Base-by-base conservation (phyloP, 1,140 invertebrate species). In the Trichonephila inaurata region DNA sequence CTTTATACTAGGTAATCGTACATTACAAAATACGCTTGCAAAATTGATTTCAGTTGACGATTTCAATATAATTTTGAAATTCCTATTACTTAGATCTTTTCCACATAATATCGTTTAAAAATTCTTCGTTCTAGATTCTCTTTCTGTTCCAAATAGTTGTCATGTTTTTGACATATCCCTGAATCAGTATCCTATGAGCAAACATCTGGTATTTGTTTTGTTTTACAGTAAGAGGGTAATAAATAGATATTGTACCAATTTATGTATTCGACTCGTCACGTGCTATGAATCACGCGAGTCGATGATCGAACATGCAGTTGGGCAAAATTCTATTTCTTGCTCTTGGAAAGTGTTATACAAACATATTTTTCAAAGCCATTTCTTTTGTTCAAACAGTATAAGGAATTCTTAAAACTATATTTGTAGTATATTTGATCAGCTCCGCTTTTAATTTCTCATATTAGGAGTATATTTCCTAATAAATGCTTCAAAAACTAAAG, bases 361-460 rank as follows among this genome's bases (percentile, higher is more conserved):
- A 18, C 62, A 18, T 18, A 21, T 18, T 64, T 16, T 21, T 64
- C 21, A 18, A 64, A 6, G n/a, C 12, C n/a, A 69, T 69, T 69
- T 24, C 66, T 69, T n/a, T n/a, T 12, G 66, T 69, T 69, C 66
- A 69, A 69, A 69, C 66, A 24, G 24, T 10, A 24, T n/a, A n/a
- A 10, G 66, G 10, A 21, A 69, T 69, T 69, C 66, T 12, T 69
- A 5, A 12, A 69, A 69, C n/a, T 24, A 24, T 24, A 12, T 8
- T n/a, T n/a, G n/a, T n/a, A n/a, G 24, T n/a, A 69, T 28, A 69
- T 69, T 69, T 69, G 66, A 69, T 69, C 66, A 69, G 66, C 66
- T 69, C 2, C 2, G 33, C 24, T 69, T 24, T 69, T 69, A n/a
- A 69, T 28, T 28, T 69, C 0, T 66, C 19, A n/a, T 66, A 66